Base-by-base conservation (phyloP, 2,113 vertebrate genomes). In the Sphyrna mokarran region DNA sequence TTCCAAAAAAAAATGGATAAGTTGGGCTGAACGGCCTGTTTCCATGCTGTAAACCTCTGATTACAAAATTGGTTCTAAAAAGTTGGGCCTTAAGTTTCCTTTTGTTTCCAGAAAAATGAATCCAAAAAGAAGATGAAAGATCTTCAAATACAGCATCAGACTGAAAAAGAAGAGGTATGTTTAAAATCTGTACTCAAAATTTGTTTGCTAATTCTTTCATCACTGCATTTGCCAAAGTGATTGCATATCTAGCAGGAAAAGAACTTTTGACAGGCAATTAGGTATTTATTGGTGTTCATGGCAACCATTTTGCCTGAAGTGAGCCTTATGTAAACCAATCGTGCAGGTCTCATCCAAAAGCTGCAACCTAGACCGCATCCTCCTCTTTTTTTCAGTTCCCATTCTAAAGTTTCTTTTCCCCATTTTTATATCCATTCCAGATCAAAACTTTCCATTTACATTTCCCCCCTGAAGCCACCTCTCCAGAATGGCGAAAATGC, bases 81-180 rank as follows among this genome's bases (percentile, higher is more conserved):
- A 0, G 9, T 10, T 33, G 86, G 9, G 14, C 20, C 66, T 63
- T 83, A 86, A 54, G 40, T 95, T 68, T 95, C 86, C 23, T 96
- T 96, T 0, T 43, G 96, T 95, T 96, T 97, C 86, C 96, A 98
- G 97, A 96, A 96, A 95, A 95, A 80, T 26, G 96, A 97, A 72
- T 97, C 96, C 97, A 97, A 97, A 87, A 97, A 96, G 54, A 97
- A 95, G 43, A 63, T 97, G 63, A 96, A 96, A 94, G 96, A 96
- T n/a, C 68, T 97, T 54, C 96, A 97, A 6, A 96, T 96, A 54
- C 95, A 96, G 22, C 96, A 97, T 0, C 1, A 20, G 61, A 91
- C 89, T 9, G 97, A 97, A 78, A 97, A 96, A 96, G 96, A 95
- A 95, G 96, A 97, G 96, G 97, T 97, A 96, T 43, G 48, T 76